Evolutionary conservation across 2,113 vertebrate genomes (phyloP).

Genomic region (Lamprologus ornatipinnis): DNA sequence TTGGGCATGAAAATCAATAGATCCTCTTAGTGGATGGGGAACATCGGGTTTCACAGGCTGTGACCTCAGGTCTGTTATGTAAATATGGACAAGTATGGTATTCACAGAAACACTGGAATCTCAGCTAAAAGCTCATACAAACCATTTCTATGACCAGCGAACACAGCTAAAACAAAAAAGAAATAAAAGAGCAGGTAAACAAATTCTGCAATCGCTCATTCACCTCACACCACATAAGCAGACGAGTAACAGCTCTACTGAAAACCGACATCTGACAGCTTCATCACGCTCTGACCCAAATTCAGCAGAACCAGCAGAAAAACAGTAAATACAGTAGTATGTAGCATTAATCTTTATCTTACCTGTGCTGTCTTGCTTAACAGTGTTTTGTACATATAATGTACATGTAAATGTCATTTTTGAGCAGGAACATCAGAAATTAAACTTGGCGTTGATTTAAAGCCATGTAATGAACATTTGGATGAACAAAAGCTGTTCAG

Average conservation of each 20-base stretch:
- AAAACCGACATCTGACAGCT: not conserved
- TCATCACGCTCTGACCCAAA: not conserved
- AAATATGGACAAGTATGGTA: not conserved
- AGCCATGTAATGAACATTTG: not conserved
- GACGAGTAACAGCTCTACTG: not conserved
- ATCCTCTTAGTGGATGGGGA: not conserved
- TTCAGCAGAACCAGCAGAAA: not conserved
- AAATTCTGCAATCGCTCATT: not conserved
- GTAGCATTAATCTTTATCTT: not conserved
- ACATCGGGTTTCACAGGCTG: not conserved
- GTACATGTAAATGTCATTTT: not conserved
- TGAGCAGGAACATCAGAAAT: not conserved
- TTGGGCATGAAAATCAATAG: not conserved
- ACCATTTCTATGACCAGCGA: not conserved
- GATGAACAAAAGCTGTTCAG: not conserved
- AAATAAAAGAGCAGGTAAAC: not conserved
- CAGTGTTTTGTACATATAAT: no score
- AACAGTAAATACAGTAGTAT: not conserved
- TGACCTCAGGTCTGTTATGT: not conserved
- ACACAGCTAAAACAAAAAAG: not conserved
- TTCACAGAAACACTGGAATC: not conserved
- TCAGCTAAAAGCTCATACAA: not conserved
- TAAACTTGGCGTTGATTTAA: rapidly evolving
- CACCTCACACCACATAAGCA: not conserved
- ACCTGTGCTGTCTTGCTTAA: not conserved